Conservation (phyloP, 1,140 invertebrate species). For the Coelopa frigida region DNA sequence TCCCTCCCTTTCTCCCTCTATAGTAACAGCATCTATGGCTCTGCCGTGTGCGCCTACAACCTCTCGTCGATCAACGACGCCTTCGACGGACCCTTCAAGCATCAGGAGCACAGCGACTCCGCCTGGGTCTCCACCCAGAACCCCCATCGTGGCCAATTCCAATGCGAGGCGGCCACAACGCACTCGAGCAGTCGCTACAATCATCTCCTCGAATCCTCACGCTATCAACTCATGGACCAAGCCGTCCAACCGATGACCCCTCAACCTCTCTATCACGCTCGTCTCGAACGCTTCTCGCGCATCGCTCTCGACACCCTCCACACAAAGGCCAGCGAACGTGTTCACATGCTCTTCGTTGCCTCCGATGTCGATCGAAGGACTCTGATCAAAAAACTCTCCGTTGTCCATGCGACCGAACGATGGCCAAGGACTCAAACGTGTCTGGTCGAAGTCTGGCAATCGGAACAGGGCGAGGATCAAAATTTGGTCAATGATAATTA, state of each 20-base stretch:
- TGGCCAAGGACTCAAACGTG: constrained; percentile 70
- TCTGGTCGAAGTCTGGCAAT: constrained; percentile 76
- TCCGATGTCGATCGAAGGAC: constrained; percentile 65
- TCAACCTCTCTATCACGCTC: constrained; percentile 61
- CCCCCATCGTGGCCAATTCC: constrained; percentile 54
- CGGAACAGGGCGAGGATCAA: constrained; percentile 47
- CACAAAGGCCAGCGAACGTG: constrained; percentile 57
- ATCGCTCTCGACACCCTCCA: constrained; percentile 69
- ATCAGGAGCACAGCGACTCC: constrained; percentile 66
- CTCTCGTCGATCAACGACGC: constrained; percentile 72
- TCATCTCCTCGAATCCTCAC: constrained; percentile 59
- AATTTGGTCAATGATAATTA: too few species aligned
- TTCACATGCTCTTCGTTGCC: constrained; percentile 73
- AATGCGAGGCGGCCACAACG: constrained; percentile 47
- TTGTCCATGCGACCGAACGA: constrained; percentile 58
- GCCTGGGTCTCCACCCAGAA: constrained; percentile 65
- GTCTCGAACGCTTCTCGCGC: constrained; percentile 69
- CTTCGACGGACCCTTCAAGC: constrained; percentile 83
- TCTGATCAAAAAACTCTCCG: constrained; percentile 73
- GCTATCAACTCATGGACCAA: constrained; percentile 82
- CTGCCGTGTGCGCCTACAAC: constrained; percentile 89
- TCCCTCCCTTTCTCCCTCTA: constrained; percentile 10
- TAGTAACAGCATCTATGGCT: constrained; percentile 85
- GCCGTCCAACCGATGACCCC: constrained; percentile 67
- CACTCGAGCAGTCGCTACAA: constrained; percentile 38